Conservation (phyloP, 2,888 invertebrate genomes). For the Chrysolina americana region DNA sequence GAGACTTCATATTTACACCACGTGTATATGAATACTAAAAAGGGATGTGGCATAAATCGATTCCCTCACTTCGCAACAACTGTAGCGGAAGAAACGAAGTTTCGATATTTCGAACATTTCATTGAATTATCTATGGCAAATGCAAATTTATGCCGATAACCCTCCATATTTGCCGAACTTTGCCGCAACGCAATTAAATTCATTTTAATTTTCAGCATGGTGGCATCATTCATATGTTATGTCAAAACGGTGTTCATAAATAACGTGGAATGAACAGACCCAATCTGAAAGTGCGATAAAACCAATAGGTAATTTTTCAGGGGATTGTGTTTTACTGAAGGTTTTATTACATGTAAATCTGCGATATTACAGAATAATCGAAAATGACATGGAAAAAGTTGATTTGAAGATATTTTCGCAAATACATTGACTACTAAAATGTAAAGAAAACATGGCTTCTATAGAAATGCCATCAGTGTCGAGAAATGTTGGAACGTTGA, state of each 20-base stretch:
- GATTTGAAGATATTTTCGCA: no score
- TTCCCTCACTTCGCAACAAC: background rate
- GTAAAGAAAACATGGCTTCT: no score
- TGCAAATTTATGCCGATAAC: background rate
- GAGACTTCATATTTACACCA: no score
- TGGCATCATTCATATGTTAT: conserved; percentile 7
- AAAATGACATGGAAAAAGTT: no score
- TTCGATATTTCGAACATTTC: background rate
- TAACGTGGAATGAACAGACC: background rate
- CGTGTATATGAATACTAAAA: no score
- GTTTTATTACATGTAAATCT: background rate
- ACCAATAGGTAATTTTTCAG: background rate
- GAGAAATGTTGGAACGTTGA: no score
- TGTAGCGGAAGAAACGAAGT: background rate
- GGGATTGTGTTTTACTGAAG: background rate
- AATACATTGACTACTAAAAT: no score
- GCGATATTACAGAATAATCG: background rate
- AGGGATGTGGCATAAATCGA: background rate
- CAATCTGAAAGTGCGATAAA: background rate
- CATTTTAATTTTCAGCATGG: conserved; percentile 14
- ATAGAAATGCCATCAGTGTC: no score
- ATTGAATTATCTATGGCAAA: background rate
- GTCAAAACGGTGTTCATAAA: conserved; percentile 13
- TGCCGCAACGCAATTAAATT: conserved; percentile 10
- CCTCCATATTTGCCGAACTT: conserved; percentile 6